Conservation (phyloP, 2,797 vertebrate genomes). For the Sphenodon punctatus region DNA sequence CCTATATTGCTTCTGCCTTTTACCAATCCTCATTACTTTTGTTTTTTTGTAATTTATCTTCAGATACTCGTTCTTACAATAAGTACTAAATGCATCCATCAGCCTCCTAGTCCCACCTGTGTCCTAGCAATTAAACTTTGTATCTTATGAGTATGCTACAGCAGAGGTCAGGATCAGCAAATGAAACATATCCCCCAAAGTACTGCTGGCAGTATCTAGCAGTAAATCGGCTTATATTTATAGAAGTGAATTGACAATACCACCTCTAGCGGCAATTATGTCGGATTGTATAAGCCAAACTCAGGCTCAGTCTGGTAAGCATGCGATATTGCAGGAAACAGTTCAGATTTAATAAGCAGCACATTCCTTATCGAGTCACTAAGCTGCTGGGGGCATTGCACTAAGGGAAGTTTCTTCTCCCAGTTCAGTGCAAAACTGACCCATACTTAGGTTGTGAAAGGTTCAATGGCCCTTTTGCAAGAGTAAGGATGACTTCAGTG, state of each 20-base stretch:
- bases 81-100: too few species aligned
- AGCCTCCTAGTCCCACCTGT: too few species aligned
- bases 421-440: not conserved
- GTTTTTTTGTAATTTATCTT: too few species aligned
- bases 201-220: not conserved
- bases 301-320: not conserved
- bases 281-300: conserved; percentile 8
- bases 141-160: not conserved
- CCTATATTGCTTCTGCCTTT: too few species aligned
- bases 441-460: too few species aligned
- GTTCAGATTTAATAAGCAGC: conserved; percentile 12
- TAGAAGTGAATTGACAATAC: not conserved
- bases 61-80: too few species aligned
- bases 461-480: conserved; percentile 10
- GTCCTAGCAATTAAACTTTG: too few species aligned
- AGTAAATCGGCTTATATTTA: not conserved
- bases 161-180: not conserved
- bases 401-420: conserved; percentile 26
- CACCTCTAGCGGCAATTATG: not conserved
- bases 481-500: conserved; percentile 46
- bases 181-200: not conserved
- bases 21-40: too few species aligned
- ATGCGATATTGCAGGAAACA: not conserved
- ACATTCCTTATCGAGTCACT: conserved; percentile 3
- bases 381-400: not conserved